phyloP scores from a whole-genome alignment of 2,113 vertebrate genomes.

The Triplophysa rosa region DNA sequence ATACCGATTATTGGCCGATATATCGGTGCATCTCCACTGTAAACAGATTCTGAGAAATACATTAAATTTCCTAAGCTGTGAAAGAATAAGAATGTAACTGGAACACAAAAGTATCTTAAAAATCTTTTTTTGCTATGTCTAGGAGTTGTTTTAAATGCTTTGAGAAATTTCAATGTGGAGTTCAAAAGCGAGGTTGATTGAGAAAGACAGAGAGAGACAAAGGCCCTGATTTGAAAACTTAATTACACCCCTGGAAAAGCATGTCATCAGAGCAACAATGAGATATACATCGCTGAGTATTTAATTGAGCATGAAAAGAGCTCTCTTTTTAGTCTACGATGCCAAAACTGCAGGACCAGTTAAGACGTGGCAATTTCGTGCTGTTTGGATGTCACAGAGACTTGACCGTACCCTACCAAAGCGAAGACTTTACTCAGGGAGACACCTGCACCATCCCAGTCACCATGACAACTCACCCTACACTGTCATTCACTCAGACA shows the following conservation, averaged over 20 bases:
- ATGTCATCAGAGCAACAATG: constrained; percentile 59
- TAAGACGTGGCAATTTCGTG: constrained; percentile 44
- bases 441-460: constrained; percentile 59
- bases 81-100: no score
- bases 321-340: constrained; percentile 48
- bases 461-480: constrained; percentile 55
- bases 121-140: background rate
- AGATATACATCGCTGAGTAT: constrained; percentile 57
- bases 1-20: no score
- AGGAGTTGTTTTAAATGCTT: constrained; percentile 4
- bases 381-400: constrained; percentile 62
- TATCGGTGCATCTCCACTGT: no score
- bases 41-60: no score
- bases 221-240: constrained; percentile 61
- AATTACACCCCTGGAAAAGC: constrained; percentile 59
- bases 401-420: constrained; percentile 56
- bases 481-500: constrained; percentile 57
- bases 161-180: constrained; percentile 38
- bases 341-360: constrained; percentile 38
- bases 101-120: background rate
- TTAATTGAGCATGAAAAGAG: constrained; percentile 58
- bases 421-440: constrained; percentile 52
- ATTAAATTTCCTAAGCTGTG: no score
- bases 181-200: constrained; percentile 32
- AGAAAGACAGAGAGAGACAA: constrained; percentile 46